These are phyloP conservation scores for Akabosia matsudoensis DNA, from an alignment of 1,140 invertebrate genomes.

Conservation along the genomic window DNA sequence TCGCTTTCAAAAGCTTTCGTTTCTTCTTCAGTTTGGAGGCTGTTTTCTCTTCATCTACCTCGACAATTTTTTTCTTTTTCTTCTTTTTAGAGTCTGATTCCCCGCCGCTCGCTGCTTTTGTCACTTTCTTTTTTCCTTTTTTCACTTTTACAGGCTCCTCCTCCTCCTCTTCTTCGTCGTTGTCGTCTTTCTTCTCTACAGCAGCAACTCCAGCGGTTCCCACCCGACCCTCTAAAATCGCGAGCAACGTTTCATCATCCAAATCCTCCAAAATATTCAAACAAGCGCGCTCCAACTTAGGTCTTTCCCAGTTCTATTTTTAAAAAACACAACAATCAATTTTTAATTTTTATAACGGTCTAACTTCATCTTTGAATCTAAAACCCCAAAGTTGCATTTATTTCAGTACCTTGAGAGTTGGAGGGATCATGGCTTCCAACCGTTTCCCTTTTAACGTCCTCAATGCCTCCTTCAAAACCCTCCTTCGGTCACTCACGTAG, in stretches of 20 bases:
- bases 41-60: neutral
- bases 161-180: neutral
- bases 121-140: neutral
- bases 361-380: neutral
- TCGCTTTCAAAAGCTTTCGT: neutral
- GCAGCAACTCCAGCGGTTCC: neutral
- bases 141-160: neutral
- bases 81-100: constrained; percentile 27
- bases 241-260: constrained; percentile 1
- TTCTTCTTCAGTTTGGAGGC: constrained; percentile 7
- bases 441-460: constrained; percentile 22
- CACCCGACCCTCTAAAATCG: constrained; percentile 6
- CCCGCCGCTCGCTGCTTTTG: neutral
- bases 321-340: neutral
- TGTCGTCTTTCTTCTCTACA: too few species aligned
- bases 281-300: neutral
- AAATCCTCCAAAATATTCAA: constrained; percentile 6
- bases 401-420: constrained; percentile 5
- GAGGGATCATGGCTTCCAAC: constrained; percentile 25
- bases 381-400: neutral
- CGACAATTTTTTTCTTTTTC: neutral
- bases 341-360: neutral
- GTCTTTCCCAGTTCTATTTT: neutral
- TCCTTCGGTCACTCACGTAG: neutral
- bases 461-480: neutral